Evolutionary conservation across 2,888 invertebrate genomes (phyloP), one percentile per base, ranked within the genome.

Genomic region (Gari tellinella): DNA sequence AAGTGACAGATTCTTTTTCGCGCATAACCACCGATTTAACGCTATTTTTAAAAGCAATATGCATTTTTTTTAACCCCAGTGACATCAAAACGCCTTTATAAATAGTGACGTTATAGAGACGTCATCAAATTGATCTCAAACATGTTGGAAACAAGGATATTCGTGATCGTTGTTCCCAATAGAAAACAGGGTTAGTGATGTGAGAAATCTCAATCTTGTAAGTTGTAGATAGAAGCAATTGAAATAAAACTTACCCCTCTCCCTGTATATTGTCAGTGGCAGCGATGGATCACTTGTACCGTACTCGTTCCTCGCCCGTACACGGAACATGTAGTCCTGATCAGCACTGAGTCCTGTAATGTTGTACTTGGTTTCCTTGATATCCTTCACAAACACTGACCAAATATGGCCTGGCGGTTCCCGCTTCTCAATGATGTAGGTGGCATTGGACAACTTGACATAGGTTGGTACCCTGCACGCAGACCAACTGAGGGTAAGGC

Each of bases 261-360:
- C 75, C 23, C 81, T 74, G 41, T 72, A 78, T 10, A 84, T 57
- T 21, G 77, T 67, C 51, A 77, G 60, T 10, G 95, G 96, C 1
- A 99, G 97, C 62, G 98, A 97, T 0, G 99, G 99, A 90, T 99
- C 99, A 92, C 97, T 97, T 78, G 97, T 95, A 49, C 99, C 99
- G 91, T 96, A 97, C 91, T 97, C 96, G 93, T 99, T 99, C 91
- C 98, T 97, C 3, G 99, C 99, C 31, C 98, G 94, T 37, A 99
- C 95, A 73, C 99, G 94, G 94, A 99, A 98, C 92, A 96, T 96
- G 93, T 99, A 99, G 92, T 99, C 98, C 80, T 96, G 94, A 93
- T 97, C 97, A 0, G 99, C 97, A 88, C 96, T 95, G 74, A 99
- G 84, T 25, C 80, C 73, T 1, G 43, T 69, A 19, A 84, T 62